Evolutionary conservation across 2,113 vertebrate species (phyloP).

Genomic region (Oryzias woworae): DNA sequence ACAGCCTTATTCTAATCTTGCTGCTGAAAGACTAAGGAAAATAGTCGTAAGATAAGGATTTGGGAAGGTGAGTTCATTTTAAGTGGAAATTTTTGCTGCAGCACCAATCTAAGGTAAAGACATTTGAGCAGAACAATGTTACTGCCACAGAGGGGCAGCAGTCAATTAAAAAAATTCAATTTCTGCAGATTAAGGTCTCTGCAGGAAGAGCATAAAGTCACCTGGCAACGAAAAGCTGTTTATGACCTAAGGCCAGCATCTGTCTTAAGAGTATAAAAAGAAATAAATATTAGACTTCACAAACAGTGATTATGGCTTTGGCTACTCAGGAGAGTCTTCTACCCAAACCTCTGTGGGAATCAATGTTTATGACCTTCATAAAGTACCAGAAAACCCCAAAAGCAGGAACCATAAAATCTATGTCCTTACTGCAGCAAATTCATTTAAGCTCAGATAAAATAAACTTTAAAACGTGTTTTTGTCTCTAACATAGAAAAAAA

Average conservation of each 20-base stretch:
- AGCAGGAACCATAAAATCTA: conserved; percentile 39
- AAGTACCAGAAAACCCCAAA: conserved; percentile 51
- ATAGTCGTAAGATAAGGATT: too few species aligned
- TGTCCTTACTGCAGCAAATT: conserved; percentile 13
- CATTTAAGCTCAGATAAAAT: conserved; percentile 21
- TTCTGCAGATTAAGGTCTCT: conserved; percentile 15
- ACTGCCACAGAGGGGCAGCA: conserved; percentile 63
- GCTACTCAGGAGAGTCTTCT: conserved; percentile 65
- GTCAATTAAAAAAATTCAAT: conserved; percentile 49
- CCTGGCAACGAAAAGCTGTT: conserved; percentile 5
- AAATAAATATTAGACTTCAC: conserved; percentile 29
- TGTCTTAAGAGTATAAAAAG: conserved; percentile 9
- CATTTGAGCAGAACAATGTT: conserved; percentile 13
- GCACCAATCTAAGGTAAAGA: conserved; percentile 1
- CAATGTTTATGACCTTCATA: conserved; percentile 77
- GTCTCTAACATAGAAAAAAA: neutral
- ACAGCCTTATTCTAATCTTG: conserved; percentile 6
- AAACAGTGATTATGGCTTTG: conserved; percentile 66
- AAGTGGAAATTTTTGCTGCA: conserved; percentile 13
- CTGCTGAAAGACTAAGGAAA: neutral
- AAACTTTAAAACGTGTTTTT: conserved; percentile 8
- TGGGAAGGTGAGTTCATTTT: conserved; percentile 53
- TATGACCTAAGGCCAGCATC: conserved; percentile 6
- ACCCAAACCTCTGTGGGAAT: conserved; percentile 68
- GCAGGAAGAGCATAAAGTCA: conserved; percentile 21